Percentiles rank a stretch among this genome's conserved stretches.
Evolutionary conservation across 2,888 invertebrate species (phyloP).

Genomic region (Hyppa rectilinea): DNA sequence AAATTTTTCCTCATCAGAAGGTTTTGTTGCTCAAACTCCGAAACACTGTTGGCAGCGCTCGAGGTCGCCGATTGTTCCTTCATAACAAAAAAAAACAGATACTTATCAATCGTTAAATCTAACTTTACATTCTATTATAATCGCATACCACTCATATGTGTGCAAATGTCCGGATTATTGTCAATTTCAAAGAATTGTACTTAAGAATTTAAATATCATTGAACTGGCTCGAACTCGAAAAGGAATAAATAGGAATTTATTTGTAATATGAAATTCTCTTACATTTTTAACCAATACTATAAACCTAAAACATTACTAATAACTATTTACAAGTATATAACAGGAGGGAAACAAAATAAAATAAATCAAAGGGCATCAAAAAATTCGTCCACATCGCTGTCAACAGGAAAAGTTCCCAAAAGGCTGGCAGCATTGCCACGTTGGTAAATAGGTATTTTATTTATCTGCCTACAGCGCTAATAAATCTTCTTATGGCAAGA

Average conservation of each 20-base stretch:
- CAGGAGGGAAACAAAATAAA: too few relatives aligned
- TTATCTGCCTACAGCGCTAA: constrained; percentile 38
- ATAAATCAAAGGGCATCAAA: too few relatives aligned
- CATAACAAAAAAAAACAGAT: constrained; percentile 60
- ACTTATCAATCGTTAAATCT: constrained; percentile 64
- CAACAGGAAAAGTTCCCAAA: too few relatives aligned
- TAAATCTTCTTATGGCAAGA: constrained; percentile 50
- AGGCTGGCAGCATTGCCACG: too few relatives aligned
- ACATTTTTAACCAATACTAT: too few relatives aligned
- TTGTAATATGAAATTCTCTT: too few relatives aligned
- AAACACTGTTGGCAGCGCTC: constrained; percentile 88
- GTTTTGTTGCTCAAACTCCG: constrained; percentile 88
- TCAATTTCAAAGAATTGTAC: constrained; percentile 65
- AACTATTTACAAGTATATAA: too few relatives aligned
- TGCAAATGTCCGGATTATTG: constrained; percentile 62
- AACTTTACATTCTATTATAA: constrained; percentile 67
- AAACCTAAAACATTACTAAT: too few relatives aligned
- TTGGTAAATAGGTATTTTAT: constrained; percentile 53
- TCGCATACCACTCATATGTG: constrained; percentile 61
- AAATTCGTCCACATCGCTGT: too few relatives aligned
- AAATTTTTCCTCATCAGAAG: constrained; percentile 88
- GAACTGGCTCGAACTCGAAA: constrained; percentile 53
- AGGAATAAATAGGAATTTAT: constrained; percentile 55
- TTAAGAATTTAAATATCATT: constrained; percentile 60
- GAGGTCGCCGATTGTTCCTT: constrained; percentile 89